A percentile compares a stretch with the other conserved stretches of the same genome.
phyloP scores from a whole-genome alignment of 2,113 vertebrate genomes.

The Romanogobio albipinnatus region DNA sequence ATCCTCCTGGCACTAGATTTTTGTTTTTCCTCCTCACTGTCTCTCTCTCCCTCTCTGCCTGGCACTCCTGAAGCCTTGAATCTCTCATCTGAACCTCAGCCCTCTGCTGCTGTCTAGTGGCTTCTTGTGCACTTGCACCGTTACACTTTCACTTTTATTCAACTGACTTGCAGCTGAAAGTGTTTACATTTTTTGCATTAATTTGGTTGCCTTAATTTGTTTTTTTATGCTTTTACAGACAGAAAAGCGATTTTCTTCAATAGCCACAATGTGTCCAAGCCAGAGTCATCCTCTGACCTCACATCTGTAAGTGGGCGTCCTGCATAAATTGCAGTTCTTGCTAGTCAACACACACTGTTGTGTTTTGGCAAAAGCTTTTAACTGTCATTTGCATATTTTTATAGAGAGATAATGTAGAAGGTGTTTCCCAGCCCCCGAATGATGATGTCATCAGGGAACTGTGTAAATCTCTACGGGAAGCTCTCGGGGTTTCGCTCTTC shows the following conservation, averaged over 20 bases:
- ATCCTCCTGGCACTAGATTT: background rate
- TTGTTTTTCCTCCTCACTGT: conserved; percentile 1
- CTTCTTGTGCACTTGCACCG: conserved; percentile 21
- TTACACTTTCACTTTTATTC: background rate
- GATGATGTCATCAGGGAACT: conserved; percentile 93
- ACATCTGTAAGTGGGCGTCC: conserved; percentile 84
- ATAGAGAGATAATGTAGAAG: conserved; percentile 95
- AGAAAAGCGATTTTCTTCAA: conserved; percentile 99
- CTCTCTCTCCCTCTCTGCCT: conserved; percentile 28
- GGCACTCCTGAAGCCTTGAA: background rate
- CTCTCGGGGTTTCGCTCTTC: conserved; percentile 92
- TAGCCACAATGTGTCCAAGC: conserved; percentile 99
- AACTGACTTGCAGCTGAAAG: background rate
- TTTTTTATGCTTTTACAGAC: conserved; percentile 77
- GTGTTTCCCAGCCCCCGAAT: conserved; percentile 88
- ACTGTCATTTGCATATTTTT: conserved; percentile 16
- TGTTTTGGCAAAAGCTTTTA: background rate
- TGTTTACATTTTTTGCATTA: background rate
- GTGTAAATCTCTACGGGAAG: conserved; percentile 86
- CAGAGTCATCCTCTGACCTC: conserved; percentile 94
- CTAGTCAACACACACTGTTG: background rate
- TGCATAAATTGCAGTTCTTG: background rate
- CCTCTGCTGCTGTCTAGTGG: conserved; percentile 72
- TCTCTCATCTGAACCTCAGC: background rate
- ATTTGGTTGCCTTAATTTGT: background rate